phyloP scores from a whole-genome alignment of 2,797 vertebrate genomes.

The Brotogeris chrysoptera region DNA sequence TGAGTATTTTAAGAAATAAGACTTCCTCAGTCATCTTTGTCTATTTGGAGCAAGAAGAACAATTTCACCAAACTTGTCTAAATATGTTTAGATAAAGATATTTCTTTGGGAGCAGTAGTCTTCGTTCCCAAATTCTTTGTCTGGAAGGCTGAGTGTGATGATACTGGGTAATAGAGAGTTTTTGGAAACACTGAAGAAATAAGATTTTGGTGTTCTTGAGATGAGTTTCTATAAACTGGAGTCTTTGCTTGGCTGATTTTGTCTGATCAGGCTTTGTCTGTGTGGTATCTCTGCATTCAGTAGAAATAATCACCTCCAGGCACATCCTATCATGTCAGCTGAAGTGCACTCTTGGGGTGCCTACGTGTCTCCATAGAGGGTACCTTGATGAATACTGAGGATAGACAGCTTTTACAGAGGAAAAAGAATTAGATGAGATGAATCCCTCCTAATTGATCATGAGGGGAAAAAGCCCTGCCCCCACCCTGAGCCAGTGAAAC shows the following conservation, averaged over 20 bases:
- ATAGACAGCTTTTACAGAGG: not conserved
- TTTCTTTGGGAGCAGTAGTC: not conserved
- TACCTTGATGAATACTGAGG: constrained; percentile 1
- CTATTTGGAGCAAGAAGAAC: not conserved
- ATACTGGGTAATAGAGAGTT: not conserved
- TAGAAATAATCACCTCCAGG: constrained; percentile 31
- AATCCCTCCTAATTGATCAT: constrained; percentile 18
- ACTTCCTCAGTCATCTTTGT: not conserved
- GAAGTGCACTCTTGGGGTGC: not conserved
- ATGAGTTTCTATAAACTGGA: not conserved
- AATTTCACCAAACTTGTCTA: not conserved
- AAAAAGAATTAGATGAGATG: not conserved
- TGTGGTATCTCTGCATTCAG: not conserved
- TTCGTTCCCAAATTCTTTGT: not conserved
- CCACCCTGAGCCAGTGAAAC: not conserved
- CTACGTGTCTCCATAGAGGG: not conserved
- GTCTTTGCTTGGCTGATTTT: not conserved
- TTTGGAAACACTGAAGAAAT: not conserved
- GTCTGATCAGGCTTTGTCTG: constrained; percentile 5
- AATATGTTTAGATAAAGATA: not conserved
- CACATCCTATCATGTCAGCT: not conserved
- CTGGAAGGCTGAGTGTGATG: not conserved
- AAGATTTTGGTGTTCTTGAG: not conserved
- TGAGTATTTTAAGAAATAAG: not conserved
- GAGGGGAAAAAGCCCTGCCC: not conserved